Conservation (phyloP, 2,888 invertebrate species). For the Meteorus cinctellus region DNA sequence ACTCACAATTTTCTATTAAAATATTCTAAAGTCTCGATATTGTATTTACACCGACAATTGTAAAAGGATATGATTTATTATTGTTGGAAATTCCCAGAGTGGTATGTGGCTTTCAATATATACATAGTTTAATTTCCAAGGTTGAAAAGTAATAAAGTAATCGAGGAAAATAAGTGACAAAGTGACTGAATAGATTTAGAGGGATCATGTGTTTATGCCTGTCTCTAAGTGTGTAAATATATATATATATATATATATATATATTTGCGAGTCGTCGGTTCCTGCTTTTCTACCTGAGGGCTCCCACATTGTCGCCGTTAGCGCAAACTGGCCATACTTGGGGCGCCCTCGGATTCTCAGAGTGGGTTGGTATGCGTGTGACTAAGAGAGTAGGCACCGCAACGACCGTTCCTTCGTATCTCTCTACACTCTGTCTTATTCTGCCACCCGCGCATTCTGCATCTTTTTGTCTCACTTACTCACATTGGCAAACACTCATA, state of each 20-base stretch:
- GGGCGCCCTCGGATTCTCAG: constrained; percentile 47
- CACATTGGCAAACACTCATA: not conserved
- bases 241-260: not conserved
- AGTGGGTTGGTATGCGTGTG: constrained; percentile 47
- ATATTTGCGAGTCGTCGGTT: not conserved
- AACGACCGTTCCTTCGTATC: not conserved
- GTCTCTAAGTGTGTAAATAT: constrained; percentile 10
- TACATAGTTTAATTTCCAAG: not conserved
- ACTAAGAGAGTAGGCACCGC: constrained; percentile 45
- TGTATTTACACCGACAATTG: too few relatives aligned
- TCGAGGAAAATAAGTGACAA: not conserved
- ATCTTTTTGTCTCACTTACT: not conserved
- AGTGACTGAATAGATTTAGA: not conserved
- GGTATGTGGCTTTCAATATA: not conserved
- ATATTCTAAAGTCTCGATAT: too few relatives aligned
- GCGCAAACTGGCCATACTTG: constrained; percentile 50
- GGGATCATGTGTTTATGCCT: not conserved
- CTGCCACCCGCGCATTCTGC: constrained; percentile 10
- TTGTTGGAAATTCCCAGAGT: too few relatives aligned
- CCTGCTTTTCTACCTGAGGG: constrained; percentile 24
- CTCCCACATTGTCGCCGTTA: constrained; percentile 40
- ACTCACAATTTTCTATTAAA: too few relatives aligned
- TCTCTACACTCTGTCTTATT: constrained; percentile 13
- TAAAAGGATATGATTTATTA: too few relatives aligned
- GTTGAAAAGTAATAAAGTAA: constrained; percentile 15